These are phyloP conservation scores for Glareola pratincola DNA, from an alignment of 2,113 vertebrate species.

Conservation along the genomic window DNA sequence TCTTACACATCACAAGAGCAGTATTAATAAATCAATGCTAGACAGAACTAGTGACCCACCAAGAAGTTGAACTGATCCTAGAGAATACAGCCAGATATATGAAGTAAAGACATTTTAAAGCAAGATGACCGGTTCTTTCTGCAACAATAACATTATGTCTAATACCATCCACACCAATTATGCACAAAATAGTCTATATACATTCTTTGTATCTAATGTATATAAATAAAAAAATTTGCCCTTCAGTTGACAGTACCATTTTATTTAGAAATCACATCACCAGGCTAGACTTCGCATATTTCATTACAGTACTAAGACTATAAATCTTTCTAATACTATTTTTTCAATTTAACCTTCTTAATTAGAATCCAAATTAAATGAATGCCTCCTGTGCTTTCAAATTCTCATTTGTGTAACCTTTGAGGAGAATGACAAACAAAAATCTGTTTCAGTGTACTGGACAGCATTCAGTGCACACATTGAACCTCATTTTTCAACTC, in stretches of 20 bases:
- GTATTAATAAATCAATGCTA: background rate
- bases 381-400: background rate
- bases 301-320: background rate
- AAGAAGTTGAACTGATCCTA: background rate
- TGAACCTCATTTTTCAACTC: background rate
- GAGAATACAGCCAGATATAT: background rate
- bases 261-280: background rate
- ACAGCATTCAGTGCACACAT: background rate
- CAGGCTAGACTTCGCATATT: background rate
- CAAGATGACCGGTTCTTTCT: background rate
- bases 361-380: constrained; percentile 25
- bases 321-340: background rate
- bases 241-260: background rate
- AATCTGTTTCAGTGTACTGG: background rate
- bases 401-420: background rate
- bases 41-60: background rate
- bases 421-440: background rate
- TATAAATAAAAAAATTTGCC: background rate
- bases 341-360: background rate
- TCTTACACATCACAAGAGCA: background rate
- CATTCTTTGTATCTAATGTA: background rate
- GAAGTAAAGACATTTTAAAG: background rate
- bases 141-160: fast-evolving
- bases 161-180: background rate
- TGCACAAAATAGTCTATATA: background rate